phyloP scores from a whole-genome alignment of 2,797 vertebrate species.

The Sarcoramphus papa region DNA sequence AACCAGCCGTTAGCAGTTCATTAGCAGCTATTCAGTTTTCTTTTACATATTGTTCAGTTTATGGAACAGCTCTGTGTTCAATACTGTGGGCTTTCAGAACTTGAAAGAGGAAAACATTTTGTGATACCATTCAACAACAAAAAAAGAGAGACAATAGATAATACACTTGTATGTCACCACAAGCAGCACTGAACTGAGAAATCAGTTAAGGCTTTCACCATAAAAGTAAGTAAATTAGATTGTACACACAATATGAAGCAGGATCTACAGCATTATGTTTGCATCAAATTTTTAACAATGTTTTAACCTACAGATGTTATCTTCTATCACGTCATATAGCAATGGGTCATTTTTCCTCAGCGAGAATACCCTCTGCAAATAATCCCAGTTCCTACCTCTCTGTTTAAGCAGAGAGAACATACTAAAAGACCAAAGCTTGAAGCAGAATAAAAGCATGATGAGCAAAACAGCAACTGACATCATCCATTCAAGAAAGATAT shows the following conservation, averaged over 20 bases:
- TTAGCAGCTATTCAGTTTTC: constrained; percentile 27
- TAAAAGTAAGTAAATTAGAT: not conserved
- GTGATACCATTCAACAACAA: not conserved
- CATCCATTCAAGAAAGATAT: not conserved
- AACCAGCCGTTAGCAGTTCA: constrained; percentile 43
- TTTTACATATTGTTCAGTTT: constrained; percentile 27
- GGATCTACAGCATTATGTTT: not conserved
- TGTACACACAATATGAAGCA: not conserved
- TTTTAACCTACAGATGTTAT: not conserved
- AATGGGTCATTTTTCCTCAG: not conserved
- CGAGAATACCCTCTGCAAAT: not conserved
- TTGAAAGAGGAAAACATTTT: not conserved
- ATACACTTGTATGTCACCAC: not conserved
- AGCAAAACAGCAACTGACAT: not conserved
- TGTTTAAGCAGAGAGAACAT: not conserved
- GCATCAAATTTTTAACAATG: not conserved
- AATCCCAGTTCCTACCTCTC: not conserved
- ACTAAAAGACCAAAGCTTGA: not conserved
- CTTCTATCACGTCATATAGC: not conserved
- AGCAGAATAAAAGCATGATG: not conserved
- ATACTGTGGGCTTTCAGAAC: not conserved
- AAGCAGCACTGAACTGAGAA: not conserved
- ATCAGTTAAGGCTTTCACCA: not conserved
- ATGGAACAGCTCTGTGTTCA: not conserved
- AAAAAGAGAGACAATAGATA: not conserved